A percentile compares a stretch with the other conserved stretches of the same genome.
These are phyloP conservation scores for Amphilophus citrinellus DNA, from an alignment of 2,113 vertebrate species.

Conservation along the genomic window DNA sequence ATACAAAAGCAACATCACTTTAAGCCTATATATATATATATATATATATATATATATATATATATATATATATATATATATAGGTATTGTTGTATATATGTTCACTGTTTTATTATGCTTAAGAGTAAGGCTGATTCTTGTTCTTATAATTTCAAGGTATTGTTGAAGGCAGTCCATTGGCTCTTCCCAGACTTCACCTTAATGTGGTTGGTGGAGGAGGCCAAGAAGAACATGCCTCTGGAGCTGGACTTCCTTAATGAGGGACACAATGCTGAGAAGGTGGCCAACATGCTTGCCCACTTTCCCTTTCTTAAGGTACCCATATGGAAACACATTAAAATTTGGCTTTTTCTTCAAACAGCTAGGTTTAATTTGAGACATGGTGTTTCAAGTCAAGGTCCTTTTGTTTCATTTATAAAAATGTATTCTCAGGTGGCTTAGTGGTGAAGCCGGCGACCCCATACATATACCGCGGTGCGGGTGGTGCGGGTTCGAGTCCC, in stretches of 20 bases:
- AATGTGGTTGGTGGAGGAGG: conserved; percentile 98
- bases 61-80: no score
- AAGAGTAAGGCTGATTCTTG: background rate
- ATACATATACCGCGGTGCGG: no score
- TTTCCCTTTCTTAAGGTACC: conserved; percentile 85
- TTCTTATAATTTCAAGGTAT: conserved; percentile 78
- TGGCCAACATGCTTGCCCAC: conserved; percentile 88
- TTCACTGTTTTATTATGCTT: background rate
- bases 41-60: no score
- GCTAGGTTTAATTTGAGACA: background rate
- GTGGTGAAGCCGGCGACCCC: no score
- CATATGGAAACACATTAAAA: background rate
- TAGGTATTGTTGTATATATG: background rate
- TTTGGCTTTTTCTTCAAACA: background rate
- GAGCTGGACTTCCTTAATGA: conserved; percentile 97
- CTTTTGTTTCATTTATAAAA: conserved; percentile 3
- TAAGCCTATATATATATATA: no score
- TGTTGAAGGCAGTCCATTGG: conserved; percentile 88
- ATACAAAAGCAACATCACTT: no score
- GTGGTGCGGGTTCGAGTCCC: no score
- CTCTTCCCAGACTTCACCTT: conserved; percentile 97
- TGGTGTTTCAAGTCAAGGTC: background rate
- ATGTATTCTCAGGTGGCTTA: background rate
- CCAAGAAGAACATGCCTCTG: conserved; percentile 95
- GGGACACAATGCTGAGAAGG: conserved; percentile 92